A percentile compares a stretch with the other conserved stretches of the same genome.
Evolutionary conservation across 2,888 invertebrate genomes (phyloP).

Genomic region (Imbricaverruca yamaguchii): DNA sequence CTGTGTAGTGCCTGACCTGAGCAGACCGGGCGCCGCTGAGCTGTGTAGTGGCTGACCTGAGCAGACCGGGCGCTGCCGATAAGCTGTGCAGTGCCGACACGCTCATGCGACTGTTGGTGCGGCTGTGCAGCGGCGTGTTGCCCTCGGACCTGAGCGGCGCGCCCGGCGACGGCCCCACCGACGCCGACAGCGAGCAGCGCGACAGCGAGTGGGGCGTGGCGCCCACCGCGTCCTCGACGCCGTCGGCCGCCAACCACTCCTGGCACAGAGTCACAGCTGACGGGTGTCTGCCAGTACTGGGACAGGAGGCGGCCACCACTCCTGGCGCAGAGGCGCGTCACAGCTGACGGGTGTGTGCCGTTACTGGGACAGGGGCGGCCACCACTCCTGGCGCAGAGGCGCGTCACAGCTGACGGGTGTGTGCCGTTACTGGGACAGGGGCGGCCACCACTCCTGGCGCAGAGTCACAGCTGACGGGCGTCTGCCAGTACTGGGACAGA

Average conservation of each 20-base stretch:
- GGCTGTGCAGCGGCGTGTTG: background rate
- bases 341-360: too few species aligned
- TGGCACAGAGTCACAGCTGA: slow-evolving; percentile 37
- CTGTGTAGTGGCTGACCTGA: background rate
- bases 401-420: too few species aligned
- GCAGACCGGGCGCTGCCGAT: background rate
- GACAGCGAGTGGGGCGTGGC: slow-evolving; percentile 20
- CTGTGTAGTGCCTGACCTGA: background rate
- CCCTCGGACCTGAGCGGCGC: background rate
- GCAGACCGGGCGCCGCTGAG: too few species aligned
- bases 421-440: too few species aligned
- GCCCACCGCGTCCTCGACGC: background rate
- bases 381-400: too few species aligned
- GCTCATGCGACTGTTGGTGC: background rate
- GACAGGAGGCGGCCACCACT: too few species aligned
- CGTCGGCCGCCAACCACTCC: slow-evolving; percentile 7
- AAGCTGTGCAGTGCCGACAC: background rate
- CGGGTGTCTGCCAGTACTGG: slow-evolving; percentile 31
- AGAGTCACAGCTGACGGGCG: too few species aligned
- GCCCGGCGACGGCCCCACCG: background rate
- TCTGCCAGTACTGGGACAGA: too few species aligned
- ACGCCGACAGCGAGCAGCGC: background rate
- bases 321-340: too few species aligned
- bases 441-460: too few species aligned
- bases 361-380: too few species aligned